These are phyloP conservation scores for Nasonia giraulti DNA, from an alignment of 1,140 invertebrate species.

Conservation along the genomic window DNA sequence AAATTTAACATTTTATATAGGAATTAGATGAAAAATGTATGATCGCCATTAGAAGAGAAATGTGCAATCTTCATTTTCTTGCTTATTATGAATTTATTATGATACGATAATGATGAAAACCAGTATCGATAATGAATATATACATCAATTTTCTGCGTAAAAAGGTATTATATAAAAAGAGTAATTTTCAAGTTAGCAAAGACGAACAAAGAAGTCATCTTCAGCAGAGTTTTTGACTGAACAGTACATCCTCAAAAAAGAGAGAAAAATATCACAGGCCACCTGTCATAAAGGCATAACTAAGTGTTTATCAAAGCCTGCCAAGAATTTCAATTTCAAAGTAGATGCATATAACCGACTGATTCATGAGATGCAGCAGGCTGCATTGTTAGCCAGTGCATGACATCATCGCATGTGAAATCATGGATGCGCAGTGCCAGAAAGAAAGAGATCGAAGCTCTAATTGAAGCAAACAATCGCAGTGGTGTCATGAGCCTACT, in stretches of 20 bases:
- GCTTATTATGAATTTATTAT: no score
- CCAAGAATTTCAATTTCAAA: neutral
- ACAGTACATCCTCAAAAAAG: neutral
- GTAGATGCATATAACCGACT: neutral
- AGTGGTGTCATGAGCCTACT: neutral
- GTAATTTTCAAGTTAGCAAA: no score
- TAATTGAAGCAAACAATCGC: neutral
- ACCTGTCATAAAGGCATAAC: neutral
- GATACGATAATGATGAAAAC: no score
- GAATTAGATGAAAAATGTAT: no score
- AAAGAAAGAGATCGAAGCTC: neutral
- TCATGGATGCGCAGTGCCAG: neutral
- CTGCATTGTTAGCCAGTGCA: neutral
- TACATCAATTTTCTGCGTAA: neutral
- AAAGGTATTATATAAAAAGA: neutral
- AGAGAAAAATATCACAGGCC: neutral
- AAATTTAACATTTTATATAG: neutral
- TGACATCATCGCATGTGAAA: no score
- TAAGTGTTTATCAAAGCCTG: neutral
- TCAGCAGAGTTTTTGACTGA: no score
- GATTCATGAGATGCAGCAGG: neutral
- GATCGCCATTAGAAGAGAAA: no score
- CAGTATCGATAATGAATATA: no score
- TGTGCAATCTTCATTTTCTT: no score
- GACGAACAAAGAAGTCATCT: no score